These are phyloP conservation scores for Ceratina australensis DNA, from an alignment of 1,140 invertebrate genomes.

Conservation along the genomic window DNA sequence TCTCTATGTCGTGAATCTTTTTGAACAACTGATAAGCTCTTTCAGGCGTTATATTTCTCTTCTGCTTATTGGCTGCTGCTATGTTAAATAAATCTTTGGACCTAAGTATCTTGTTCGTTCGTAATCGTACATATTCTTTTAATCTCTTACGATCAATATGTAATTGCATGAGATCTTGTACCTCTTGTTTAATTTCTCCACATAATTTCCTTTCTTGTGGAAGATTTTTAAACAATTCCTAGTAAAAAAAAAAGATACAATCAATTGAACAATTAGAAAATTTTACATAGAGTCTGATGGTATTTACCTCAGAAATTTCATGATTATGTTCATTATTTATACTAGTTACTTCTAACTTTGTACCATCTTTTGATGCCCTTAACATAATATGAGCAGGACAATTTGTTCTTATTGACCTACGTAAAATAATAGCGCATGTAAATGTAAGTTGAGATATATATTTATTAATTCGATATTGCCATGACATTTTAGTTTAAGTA, in stretches of 20 bases:
- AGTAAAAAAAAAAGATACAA: slow-evolving; percentile 21
- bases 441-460: slow-evolving; percentile 1
- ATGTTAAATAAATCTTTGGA: slow-evolving; percentile 79
- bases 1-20: slow-evolving; percentile 77
- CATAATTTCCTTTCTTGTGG: slow-evolving; percentile 77
- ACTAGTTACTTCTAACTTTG: slow-evolving; percentile 78
- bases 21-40: slow-evolving; percentile 79
- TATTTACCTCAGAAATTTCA: slow-evolving; percentile 75
- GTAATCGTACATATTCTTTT: slow-evolving; percentile 75
- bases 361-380: slow-evolving; percentile 77
- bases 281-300: neutral
- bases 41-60: slow-evolving; percentile 78
- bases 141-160: slow-evolving; percentile 76
- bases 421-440: slow-evolving; percentile 33
- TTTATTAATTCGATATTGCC: neutral
- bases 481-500: slow-evolving; percentile 4
- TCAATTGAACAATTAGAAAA: slow-evolving; percentile 9
- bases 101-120: slow-evolving; percentile 75
- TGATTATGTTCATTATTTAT: slow-evolving; percentile 79
- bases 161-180: slow-evolving; percentile 75
- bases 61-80: slow-evolving; percentile 76
- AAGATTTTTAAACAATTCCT: slow-evolving; percentile 76
- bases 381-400: slow-evolving; percentile 79
- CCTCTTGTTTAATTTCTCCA: slow-evolving; percentile 76
- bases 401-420: slow-evolving; percentile 76